Evolutionary conservation across 2,888 invertebrate genomes (phyloP).

Genomic region (Formica aserva): DNA sequence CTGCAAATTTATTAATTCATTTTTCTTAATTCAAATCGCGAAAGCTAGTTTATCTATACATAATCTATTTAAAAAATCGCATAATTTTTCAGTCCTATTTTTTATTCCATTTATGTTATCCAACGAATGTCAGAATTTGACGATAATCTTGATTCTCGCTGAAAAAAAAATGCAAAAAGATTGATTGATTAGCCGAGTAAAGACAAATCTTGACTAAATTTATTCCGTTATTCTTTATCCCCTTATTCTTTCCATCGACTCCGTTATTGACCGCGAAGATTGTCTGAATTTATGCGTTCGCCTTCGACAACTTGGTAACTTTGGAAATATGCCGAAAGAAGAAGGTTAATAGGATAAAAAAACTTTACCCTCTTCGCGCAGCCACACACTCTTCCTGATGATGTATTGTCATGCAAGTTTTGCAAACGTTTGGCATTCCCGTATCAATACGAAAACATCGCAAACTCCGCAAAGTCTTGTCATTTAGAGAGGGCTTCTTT

Average conservation of each 20-base stretch:
- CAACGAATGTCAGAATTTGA: neutral
- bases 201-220: constrained; percentile 67
- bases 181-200: constrained; percentile 66
- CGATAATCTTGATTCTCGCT: neutral
- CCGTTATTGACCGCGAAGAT: neutral
- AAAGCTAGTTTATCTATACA: neutral
- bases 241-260: neutral
- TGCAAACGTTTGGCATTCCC: neutral
- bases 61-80: neutral
- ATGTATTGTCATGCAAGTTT: constrained; percentile 23
- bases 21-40: neutral
- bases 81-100: neutral
- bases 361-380: neutral
- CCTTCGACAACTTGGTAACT: constrained; percentile 29
- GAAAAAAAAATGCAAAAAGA: constrained; percentile 50
- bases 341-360: constrained; percentile 40
- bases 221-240: constrained; percentile 53
- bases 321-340: constrained; percentile 36
- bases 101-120: neutral
- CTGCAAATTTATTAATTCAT: neutral
- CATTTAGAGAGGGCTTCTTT: neutral
- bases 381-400: neutral
- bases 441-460: neutral
- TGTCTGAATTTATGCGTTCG: constrained; percentile 31
- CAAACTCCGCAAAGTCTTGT: neutral